A percentile compares a stretch with the other conserved stretches of the same genome.
These are phyloP conservation scores for Isurus oxyrinchus DNA, from an alignment of 2,113 vertebrate species.

Conservation along the genomic window DNA sequence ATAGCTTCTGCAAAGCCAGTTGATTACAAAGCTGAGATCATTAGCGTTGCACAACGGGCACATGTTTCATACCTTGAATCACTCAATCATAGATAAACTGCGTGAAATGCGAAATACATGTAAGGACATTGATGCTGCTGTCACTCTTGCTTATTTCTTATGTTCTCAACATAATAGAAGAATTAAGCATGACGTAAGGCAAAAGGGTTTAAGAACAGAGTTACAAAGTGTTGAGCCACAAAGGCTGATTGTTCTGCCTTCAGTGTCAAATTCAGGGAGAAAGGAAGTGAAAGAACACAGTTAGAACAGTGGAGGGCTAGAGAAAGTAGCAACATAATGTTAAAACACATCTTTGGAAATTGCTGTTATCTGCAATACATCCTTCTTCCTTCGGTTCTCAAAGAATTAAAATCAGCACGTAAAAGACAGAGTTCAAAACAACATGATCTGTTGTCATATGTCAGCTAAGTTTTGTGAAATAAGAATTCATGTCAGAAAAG, in stretches of 20 bases:
- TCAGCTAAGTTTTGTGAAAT: background rate
- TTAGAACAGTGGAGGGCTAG: background rate
- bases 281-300: background rate
- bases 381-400: background rate
- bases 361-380: background rate
- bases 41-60: background rate
- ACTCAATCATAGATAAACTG: background rate
- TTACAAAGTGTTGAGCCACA: background rate
- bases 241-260: background rate
- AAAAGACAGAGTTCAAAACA: background rate
- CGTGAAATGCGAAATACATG: background rate
- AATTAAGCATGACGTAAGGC: background rate
- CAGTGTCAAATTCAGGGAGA: too few species aligned
- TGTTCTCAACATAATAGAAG: background rate
- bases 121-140: too few species aligned
- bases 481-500: background rate
- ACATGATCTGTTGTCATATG: background rate
- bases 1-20: background rate
- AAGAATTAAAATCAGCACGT: background rate
- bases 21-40: background rate
- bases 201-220: background rate
- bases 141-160: background rate
- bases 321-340: background rate
- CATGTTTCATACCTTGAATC: background rate
- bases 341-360: background rate